Evolutionary conservation across 2,888 invertebrate species (phyloP).

Genomic region (Mesoligia furuncula): DNA sequence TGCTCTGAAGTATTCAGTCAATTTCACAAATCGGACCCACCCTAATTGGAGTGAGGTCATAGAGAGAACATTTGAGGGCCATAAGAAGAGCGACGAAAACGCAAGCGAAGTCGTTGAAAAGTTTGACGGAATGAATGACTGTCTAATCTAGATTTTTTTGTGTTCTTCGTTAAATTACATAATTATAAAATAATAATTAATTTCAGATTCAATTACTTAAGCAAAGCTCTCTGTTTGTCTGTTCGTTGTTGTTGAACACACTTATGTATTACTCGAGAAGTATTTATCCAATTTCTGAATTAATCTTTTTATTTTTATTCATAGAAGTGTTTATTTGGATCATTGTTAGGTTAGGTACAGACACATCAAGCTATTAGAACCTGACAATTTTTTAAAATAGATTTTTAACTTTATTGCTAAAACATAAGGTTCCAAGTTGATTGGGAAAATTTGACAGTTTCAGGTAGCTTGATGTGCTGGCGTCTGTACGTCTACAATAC

Average conservation of each 20-base stretch:
- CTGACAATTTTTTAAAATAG: too few relatives aligned
- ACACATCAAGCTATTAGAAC: too few relatives aligned
- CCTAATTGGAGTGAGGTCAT: slow-evolving; percentile 70
- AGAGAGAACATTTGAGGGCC: slow-evolving; percentile 48
- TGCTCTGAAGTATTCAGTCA: slow-evolving; percentile 69
- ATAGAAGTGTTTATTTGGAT: neutral
- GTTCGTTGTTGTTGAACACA: neutral
- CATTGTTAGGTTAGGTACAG: neutral
- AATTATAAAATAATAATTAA: too few relatives aligned
- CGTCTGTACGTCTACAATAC: too few relatives aligned
- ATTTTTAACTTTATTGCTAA: too few relatives aligned
- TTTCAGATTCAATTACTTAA: too few relatives aligned
- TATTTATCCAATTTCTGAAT: neutral
- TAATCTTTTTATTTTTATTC: neutral
- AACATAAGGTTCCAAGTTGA: too few relatives aligned
- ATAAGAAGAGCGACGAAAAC: slow-evolving; percentile 23
- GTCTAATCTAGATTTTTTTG: neutral
- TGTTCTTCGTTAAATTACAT: too few relatives aligned
- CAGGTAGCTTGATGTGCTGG: too few relatives aligned
- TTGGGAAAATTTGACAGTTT: too few relatives aligned
- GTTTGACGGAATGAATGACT: neutral
- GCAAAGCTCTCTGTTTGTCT: neutral
- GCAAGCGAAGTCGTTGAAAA: neutral
- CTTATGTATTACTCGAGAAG: too few relatives aligned
- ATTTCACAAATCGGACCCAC: slow-evolving; percentile 70